These are phyloP conservation scores for Ips nitidus DNA, from an alignment of 1,140 invertebrate genomes.

Conservation along the genomic window DNA sequence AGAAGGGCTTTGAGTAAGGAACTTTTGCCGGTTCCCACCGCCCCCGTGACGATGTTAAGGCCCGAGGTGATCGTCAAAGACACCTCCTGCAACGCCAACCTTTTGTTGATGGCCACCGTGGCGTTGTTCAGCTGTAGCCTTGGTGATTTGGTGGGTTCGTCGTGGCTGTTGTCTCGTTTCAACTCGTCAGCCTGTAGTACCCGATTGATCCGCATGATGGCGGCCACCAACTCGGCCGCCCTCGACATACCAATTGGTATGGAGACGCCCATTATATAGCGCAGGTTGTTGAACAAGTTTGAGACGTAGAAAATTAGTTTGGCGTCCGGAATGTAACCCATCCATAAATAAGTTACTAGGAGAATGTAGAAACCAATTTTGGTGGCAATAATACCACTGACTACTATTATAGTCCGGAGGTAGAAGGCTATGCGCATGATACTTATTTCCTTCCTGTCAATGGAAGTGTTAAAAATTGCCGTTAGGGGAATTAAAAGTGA, in stretches of 20 bases:
- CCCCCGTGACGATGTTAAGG: slow-evolving; percentile 71
- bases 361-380: slow-evolving; percentile 52
- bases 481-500: not conserved
- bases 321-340: slow-evolving; percentile 67
- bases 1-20: slow-evolving; percentile 72
- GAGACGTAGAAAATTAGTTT: slow-evolving; percentile 76
- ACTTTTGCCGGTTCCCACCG: slow-evolving; percentile 81
- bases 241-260: slow-evolving; percentile 68
- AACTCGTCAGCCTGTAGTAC: slow-evolving; percentile 40
- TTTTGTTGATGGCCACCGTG: slow-evolving; percentile 36
- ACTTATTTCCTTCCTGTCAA: slow-evolving; percentile 41
- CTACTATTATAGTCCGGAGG: slow-evolving; percentile 33
- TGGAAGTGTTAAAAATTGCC: not conserved
- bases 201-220: slow-evolving; percentile 37
- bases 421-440: slow-evolving; percentile 36
- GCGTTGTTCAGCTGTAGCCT: slow-evolving; percentile 38
- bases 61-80: slow-evolving; percentile 64
- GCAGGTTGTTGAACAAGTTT: slow-evolving; percentile 72
- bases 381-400: slow-evolving; percentile 62
- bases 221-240: slow-evolving; percentile 54
- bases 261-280: slow-evolving; percentile 71
- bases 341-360: slow-evolving; percentile 71
- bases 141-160: slow-evolving; percentile 18
- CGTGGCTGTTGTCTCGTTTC: slow-evolving; percentile 25
- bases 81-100: slow-evolving; percentile 57